Base-by-base conservation (phyloP, 2,113 vertebrate genomes). In the Salvator merianae region DNA sequence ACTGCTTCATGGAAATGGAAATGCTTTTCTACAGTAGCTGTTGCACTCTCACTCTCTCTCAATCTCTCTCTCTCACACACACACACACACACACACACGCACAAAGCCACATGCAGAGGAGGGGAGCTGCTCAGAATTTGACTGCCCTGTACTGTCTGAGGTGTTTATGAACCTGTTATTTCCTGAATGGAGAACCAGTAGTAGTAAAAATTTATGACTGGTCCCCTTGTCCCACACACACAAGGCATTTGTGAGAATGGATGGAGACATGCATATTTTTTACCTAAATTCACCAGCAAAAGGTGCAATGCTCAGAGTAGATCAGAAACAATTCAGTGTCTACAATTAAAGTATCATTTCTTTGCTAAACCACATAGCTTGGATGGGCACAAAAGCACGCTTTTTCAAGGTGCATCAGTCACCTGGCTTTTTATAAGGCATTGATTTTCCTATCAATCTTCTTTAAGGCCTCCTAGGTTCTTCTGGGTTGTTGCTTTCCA, bases 381-480 rank as follows among this genome's bases (percentile, higher is more conserved):
- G 38, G 53, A 40, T 3, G 22, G 55, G 59, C 72, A 53, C 70
- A 63, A 85, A 76, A 74, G 82, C 87, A 77, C 86, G 81, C 89
- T 88, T 84, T 43, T 34, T 88, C 92, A 91, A 93, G 92, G 92
- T 93, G 92, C 90, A 87, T 93, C 91, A 92, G 93, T 93, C 94
- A 91, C 91, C 91, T 81, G 90, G 30, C 26, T 34, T 63, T 28
- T 22, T 93, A 95, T 90, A 93, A 93, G 88, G 92, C 94, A 94
- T 94, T 91, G 94, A 95, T 95, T 94, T 95, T 93, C 92, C 94
- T 92, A 95, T 95, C 94, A 94, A 94, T 95, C 94, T 94, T 95
- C 93, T 95, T 95, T 95, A 95, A 92, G 93, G 94, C 92, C 94
- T 94, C 91, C 93, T 94, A 94, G 92, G 93, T 95, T 81, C 93